phyloP scores from a whole-genome alignment of 1,140 invertebrate species.

The Planococcus citri region DNA sequence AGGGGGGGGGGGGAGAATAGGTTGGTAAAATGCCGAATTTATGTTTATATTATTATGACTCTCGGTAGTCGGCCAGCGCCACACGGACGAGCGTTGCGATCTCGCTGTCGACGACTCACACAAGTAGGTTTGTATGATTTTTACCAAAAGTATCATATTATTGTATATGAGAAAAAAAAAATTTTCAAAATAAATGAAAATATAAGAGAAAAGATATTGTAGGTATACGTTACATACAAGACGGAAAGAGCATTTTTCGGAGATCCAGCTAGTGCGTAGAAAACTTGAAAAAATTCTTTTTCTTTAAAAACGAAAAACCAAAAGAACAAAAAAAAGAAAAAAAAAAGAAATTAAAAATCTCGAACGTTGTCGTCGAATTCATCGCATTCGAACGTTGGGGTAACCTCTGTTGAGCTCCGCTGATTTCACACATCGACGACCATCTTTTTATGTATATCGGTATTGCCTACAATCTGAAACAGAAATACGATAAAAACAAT shows the following conservation, averaged over 20 bases:
- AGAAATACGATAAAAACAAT: too few relatives aligned
- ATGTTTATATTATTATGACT: too few relatives aligned
- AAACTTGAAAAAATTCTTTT: not conserved
- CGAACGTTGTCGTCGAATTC: not conserved
- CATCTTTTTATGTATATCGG: conserved; percentile 7
- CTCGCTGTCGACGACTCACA: too few relatives aligned
- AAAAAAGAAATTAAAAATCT: not conserved
- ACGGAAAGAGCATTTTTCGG: conserved; percentile 1
- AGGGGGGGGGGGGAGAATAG: too few relatives aligned
- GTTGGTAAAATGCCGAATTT: too few relatives aligned
- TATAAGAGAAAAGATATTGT: too few relatives aligned
- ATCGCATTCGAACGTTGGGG: conserved; percentile 1
- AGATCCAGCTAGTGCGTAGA: conserved; percentile 5
- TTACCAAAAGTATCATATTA: not conserved
- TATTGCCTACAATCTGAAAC: not conserved
- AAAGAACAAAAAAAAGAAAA: too few relatives aligned
- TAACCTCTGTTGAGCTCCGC: not conserved
- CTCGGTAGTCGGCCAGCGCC: too few relatives aligned
- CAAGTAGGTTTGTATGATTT: too few relatives aligned
- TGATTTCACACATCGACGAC: not conserved
- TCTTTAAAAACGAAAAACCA: not conserved
- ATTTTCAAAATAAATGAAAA: not conserved
- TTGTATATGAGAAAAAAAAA: too few relatives aligned
- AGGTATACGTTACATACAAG: not conserved
- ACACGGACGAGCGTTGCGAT: too few relatives aligned